Conservation (phyloP, 1,140 invertebrate genomes). For the Drosophila baimaii region DNA sequence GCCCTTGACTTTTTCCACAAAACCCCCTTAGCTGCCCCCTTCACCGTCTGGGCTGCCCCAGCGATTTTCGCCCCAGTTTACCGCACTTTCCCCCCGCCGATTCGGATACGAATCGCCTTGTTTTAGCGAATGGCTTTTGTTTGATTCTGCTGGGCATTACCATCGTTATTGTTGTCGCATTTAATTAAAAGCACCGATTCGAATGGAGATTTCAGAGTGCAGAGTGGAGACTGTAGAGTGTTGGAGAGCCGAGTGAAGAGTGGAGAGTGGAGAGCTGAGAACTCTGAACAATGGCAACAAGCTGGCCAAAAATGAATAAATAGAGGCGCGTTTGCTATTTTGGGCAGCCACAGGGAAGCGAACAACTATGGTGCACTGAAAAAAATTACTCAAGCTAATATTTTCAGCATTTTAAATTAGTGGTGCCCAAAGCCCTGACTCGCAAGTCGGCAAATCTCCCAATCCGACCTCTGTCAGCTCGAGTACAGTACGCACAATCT, state of each 20-base stretch:
- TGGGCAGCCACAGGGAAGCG: constrained; percentile 45
- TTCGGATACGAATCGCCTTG: background rate
- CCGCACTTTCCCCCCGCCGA: background rate
- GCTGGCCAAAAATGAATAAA: constrained; percentile 59
- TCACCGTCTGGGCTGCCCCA: background rate
- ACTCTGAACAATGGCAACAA: constrained; percentile 48
- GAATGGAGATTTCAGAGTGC: constrained; percentile 47
- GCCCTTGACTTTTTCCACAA: constrained; percentile 20
- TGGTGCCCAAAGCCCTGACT: too few species aligned
- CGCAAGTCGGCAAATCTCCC: too few species aligned
- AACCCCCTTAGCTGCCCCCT: too few species aligned
- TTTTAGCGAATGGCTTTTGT: constrained; percentile 36
- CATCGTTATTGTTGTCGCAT: constrained; percentile 68
- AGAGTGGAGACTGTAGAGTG: background rate
- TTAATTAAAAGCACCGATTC: constrained; percentile 73
- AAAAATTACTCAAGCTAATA: background rate
- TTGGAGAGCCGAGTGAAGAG: background rate
- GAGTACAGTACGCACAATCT: too few species aligned
- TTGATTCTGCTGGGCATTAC: constrained; percentile 47
- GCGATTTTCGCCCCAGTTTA: background rate
- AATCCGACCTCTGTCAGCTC: too few species aligned
- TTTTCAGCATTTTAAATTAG: too few species aligned
- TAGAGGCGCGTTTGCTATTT: constrained; percentile 58
- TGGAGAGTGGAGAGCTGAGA: constrained; percentile 26
- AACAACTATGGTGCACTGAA: background rate